Evolutionary conservation across 2,797 vertebrate genomes (phyloP), one percentile per base, ranked within the genome.

Genomic region (Tolypeutes matacus): DNA sequence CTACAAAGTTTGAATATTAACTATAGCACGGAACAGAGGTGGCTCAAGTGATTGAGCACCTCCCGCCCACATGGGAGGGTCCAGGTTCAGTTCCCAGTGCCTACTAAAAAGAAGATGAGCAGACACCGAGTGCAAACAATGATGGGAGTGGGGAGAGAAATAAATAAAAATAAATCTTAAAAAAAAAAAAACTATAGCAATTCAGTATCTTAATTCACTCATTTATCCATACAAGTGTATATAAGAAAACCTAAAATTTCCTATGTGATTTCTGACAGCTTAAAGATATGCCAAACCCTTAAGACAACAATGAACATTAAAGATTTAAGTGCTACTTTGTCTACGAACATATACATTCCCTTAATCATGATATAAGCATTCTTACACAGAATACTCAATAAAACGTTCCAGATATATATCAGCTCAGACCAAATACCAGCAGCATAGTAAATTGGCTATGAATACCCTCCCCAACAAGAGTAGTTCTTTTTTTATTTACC

Each of bases 281-380:
- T 95, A 92, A 92, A 94, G 39, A 93, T 92, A 5, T 31, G 84
- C 10, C 8, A 96, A 96, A 96, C 92, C 39, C 95, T 92, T 92
- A 92, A 95, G 51, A 80, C 29, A 64, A 90, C 96, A 94, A 91
- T 49, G 80, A 92, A 89, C 27, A 85, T 25, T 7, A 91, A 92
- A 91, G 42, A 87, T 86, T 81, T 89, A 82, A 86, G 17, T 23
- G 46, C 70, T 88, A 92, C 2, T 65, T 69, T 82, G 31, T 20
- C 75, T 93, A 96, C 56, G 89, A 84, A 94, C 31, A 78, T 34
- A 94, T 9, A 78, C 27, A 91, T 65, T 67, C 42, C 83, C 34
- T 91, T 92, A 96, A 91, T 70, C n/a, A 93, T 70, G n/a, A 93
- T 83, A 81, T 20, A 88, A 93, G 76, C 64, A 94, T 84, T 82